Conservation (phyloP, 2,888 invertebrate genomes). For the Dendrolimus pini region DNA sequence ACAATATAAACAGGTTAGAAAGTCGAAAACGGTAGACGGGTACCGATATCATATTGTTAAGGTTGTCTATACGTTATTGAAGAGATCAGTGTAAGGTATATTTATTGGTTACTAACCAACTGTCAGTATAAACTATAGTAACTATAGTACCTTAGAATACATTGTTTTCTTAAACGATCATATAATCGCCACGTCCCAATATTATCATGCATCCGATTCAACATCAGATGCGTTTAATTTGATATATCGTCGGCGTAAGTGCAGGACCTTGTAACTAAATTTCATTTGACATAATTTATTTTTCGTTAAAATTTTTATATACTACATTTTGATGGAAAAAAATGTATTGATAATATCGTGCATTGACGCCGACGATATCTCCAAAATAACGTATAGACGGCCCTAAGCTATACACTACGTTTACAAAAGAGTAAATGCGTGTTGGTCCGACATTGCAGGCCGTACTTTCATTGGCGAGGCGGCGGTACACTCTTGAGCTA, state of each 20-base stretch:
- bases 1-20: slow-evolving; percentile 26
- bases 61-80: not conserved
- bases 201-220: not conserved
- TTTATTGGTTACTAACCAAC: not conserved
- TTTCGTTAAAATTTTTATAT: too few relatives aligned
- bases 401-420: not conserved
- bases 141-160: too few relatives aligned
- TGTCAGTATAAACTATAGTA: too few relatives aligned
- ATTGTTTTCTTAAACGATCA: too few relatives aligned
- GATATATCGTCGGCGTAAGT: too few relatives aligned
- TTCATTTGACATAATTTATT: too few relatives aligned
- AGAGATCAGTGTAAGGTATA: not conserved
- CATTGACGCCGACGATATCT: not conserved
- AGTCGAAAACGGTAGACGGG: slow-evolving; percentile 10
- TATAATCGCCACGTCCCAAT: too few relatives aligned
- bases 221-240: too few relatives aligned
- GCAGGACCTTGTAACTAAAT: too few relatives aligned
- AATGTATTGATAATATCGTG: too few relatives aligned
- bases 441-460: not conserved
- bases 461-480: slow-evolving; percentile 26
- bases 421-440: slow-evolving; percentile 4
- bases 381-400: slow-evolving; percentile 4
- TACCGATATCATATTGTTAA: slow-evolving; percentile 6
- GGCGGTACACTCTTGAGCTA: slow-evolving; percentile 11
- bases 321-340: too few relatives aligned